Base-by-base conservation (phyloP, 1,140 invertebrate species). In the Drosophila elegans region DNA sequence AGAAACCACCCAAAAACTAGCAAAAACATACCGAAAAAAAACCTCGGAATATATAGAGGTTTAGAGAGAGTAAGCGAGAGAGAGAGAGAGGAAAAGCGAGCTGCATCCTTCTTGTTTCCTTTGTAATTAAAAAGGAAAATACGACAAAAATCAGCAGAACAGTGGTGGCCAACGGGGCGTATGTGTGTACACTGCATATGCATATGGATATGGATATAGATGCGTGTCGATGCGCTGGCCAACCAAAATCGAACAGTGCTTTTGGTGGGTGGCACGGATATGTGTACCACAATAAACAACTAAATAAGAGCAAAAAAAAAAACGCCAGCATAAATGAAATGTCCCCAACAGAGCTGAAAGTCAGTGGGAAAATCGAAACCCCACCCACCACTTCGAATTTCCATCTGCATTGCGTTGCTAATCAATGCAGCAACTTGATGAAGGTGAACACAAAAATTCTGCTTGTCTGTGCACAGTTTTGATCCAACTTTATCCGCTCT, bases 211-310 rank as follows among this genome's bases (percentile, higher is more conserved):
- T 51, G 48, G 48, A 34, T 51, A 51, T 51, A 38, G 49, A 71
- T 69, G 49, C 64, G 67, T 71, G 67, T 72, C 74, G 82, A 81
- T 77, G 62, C 41, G 36, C 69, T 76, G 80, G 56, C 83, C 83
- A 88, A 88, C 83, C 83, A 88, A 88, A 88, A 88, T 88, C 83
- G 84, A 88, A 88, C 79, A 88, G 63, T 39, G 16, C 29, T 6
- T 3, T 32, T 32, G 29, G 7, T 21, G 11, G 59, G 52, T 45
- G 38, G 16, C 13, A 10, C 39, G 46, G 25, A 52, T 41, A 46
- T 73, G 44, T 82, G 71, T 51, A 61, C 57, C 74, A 67, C 84
- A 74, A 88, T 80, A 88, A 89, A 88, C 83, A 88, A 81, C 66
- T 75, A 41, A 42, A 83, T 25, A 46, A 27, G 27, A 48, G n/a